Evolutionary conservation across 2,113 vertebrate species (phyloP).

Genomic region (Nannospalax galili): DNA sequence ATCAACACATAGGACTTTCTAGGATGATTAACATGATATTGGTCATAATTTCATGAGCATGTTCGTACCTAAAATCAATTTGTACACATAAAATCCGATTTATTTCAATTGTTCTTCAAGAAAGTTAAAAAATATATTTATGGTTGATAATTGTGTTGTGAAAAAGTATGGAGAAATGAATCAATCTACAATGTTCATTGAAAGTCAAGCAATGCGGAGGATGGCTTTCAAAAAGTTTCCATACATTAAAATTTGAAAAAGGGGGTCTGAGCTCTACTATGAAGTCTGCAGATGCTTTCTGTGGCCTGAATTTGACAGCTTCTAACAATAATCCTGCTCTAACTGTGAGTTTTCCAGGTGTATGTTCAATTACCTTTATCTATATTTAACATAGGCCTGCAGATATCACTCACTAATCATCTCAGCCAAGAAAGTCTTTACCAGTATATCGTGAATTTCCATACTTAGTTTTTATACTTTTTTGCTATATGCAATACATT

Average conservation of each 20-base stretch:
- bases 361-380: not conserved
- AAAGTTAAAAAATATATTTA: not conserved
- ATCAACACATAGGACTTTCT: not conserved
- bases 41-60: not conserved
- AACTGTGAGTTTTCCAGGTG: not conserved
- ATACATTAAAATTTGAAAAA: not conserved
- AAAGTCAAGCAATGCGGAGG: not conserved
- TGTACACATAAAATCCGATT: not conserved
- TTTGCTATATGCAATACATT: constrained; percentile 54
- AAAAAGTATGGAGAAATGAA: not conserved
- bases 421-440: not conserved
- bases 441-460: constrained; percentile 50
- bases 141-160: not conserved
- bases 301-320: constrained; percentile 17
- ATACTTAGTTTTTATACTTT: constrained; percentile 46
- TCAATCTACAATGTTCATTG: not conserved
- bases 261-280: not conserved
- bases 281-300: too few species aligned
- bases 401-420: constrained; percentile 13
- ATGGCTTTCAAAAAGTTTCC: accelerated
- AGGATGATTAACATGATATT: not conserved
- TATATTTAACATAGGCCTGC: not conserved
- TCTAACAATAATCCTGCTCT: constrained; percentile 15
- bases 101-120: not conserved
- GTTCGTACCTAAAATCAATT: not conserved